Conservation (phyloP, 2,888 invertebrate genomes). For the Protodeltote pygarga region DNA sequence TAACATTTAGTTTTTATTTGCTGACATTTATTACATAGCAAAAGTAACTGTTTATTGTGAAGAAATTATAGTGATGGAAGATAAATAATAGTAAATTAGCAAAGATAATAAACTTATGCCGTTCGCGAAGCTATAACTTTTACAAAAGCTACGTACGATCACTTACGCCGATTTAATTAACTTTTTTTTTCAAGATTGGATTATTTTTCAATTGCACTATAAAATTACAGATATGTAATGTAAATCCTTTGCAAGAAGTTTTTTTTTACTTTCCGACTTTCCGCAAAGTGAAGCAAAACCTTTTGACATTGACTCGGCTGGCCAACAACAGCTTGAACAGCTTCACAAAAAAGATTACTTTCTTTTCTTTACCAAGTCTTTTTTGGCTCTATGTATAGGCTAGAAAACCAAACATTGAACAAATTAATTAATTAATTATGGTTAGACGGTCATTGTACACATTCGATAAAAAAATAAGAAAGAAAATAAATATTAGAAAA, state of each 20-base stretch:
- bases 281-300: not conserved
- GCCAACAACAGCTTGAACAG: constrained; percentile 1
- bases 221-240: too few relatives aligned
- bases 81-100: constrained; percentile 9
- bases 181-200: constrained; percentile 21
- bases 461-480: too few relatives aligned
- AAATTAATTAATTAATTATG: too few relatives aligned
- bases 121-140: constrained; percentile 17
- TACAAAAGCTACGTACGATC: constrained; percentile 22
- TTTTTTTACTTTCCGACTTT: constrained; percentile 6
- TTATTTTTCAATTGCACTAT: constrained; percentile 18
- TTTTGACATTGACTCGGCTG: constrained; percentile 18
- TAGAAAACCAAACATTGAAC: too few relatives aligned
- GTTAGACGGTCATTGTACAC: too few relatives aligned
- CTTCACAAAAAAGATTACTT: not conserved
- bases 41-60: constrained; percentile 29
- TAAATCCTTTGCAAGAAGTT: constrained; percentile 18
- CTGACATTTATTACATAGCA: constrained; percentile 50
- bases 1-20: constrained; percentile 66
- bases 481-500: too few relatives aligned
- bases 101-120: constrained; percentile 18
- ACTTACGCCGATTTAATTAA: constrained; percentile 15
- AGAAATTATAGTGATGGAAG: constrained; percentile 22
- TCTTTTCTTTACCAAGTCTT: too few relatives aligned
- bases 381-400: too few relatives aligned